These are phyloP conservation scores for Catamblyrhynchus diadema DNA, from an alignment of 2,797 vertebrate genomes.

Conservation along the genomic window DNA sequence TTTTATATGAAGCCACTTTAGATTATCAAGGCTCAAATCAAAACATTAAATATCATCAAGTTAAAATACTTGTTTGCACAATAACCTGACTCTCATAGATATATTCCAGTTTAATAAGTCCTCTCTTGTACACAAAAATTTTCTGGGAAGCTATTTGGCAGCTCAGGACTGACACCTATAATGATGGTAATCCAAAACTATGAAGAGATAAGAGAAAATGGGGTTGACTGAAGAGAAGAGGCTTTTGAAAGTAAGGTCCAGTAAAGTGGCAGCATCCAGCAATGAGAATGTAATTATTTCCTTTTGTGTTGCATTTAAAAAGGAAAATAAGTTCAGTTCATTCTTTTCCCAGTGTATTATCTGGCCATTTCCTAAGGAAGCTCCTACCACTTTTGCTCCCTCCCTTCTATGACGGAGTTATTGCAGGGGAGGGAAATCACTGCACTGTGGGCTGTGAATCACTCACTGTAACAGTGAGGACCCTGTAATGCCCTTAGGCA, in stretches of 20 bases:
- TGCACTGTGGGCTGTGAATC: background rate
- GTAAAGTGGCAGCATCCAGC: background rate
- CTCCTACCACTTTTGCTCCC: background rate
- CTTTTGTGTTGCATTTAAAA: background rate
- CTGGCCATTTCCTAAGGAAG: background rate
- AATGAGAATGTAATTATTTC: background rate
- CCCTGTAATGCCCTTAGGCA: background rate
- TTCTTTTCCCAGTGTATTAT: background rate
- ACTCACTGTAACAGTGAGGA: background rate
- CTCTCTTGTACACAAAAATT: background rate
- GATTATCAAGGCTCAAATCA: background rate
- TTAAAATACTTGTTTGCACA: background rate
- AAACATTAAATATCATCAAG: background rate
- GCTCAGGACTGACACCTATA: background rate
- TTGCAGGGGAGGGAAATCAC: background rate
- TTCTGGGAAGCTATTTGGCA: background rate
- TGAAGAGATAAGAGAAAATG: background rate
- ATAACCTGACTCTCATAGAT: background rate
- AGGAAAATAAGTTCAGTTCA: background rate
- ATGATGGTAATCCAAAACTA: background rate
- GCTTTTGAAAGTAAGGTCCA: background rate
- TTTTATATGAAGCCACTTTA: background rate
- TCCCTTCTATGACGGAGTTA: background rate
- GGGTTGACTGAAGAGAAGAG: background rate
- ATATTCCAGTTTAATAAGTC: background rate